Base-by-base conservation (phyloP, 2,797 vertebrate species). In the Brachyrhaphis roseni region DNA sequence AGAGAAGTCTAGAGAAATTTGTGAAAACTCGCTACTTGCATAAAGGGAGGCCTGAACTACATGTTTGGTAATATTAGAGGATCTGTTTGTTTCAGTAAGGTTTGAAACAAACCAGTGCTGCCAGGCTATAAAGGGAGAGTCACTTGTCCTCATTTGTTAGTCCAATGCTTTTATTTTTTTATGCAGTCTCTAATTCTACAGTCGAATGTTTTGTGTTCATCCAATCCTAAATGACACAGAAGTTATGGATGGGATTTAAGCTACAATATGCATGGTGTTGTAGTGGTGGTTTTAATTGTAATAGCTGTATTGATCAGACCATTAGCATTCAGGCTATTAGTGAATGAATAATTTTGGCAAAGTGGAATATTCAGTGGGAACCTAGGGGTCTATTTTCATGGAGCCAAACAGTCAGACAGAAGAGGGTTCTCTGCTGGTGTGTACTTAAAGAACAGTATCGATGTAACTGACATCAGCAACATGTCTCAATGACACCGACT, bases 11-110 rank as follows among this genome's bases (percentile, higher is more conserved):
- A 74, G 82, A 92, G 89, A 74, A 84, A 93, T 91, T 82, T 64
- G 78, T 53, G n/a, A 62, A 76, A 79, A 77, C 78, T 80, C 71
- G 68, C 49, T 72, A 72, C 46, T 83, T 85, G 81, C 79, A 73
- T 74, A 86, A 81, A 91, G 72, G 47, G 76, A 88, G 82, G 76
- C 55, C 41, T 59, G 77, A 85, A 84, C 84, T 88, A 85, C 85
- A 72, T 85, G 85, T 75, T 82, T 82, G 86, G 79, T 86, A 82
- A 90, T 90, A 84, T 87, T 88, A 85, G 71, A 81, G 82, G 79
- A 84, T 85, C 77, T 82, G 89, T 91, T 90, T 87, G 86, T 92
- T 90, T 88, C 84, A 88, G 80, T 88, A 84, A 83, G 82, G 74
- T 79, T 49, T 2, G 47, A 51, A 51, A 51, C 49, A 51, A 51